phyloP scores from a whole-genome alignment of 2,797 vertebrate genomes.

The Cyprinella venusta region DNA sequence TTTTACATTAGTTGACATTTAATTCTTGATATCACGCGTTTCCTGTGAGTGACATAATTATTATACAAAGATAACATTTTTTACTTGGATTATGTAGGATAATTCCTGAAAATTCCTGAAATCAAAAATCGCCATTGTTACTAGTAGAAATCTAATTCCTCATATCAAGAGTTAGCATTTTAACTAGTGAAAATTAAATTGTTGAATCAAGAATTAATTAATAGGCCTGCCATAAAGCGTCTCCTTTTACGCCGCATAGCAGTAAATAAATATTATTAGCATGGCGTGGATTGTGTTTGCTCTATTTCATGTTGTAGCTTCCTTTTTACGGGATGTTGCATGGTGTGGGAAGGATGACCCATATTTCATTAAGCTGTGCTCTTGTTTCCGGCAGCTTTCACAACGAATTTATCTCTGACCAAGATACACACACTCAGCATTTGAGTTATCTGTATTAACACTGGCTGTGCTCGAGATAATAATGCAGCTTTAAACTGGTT shows the following conservation, averaged over 20 bases:
- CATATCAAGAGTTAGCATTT: neutral
- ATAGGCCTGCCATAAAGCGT: neutral
- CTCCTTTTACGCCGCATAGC: neutral
- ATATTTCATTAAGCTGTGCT: constrained; percentile 67
- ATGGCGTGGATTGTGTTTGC: neutral
- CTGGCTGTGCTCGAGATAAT: constrained; percentile 12
- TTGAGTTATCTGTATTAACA: constrained; percentile 18
- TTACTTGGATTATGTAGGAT: too few species aligned
- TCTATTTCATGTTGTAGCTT: constrained; percentile 10
- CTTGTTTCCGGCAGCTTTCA: constrained; percentile 73
- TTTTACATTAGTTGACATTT: too few species aligned
- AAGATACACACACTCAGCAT: constrained; percentile 42
- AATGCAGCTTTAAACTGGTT: neutral
- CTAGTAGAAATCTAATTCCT: neutral
- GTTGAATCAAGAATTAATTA: neutral
- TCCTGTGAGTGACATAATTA: too few species aligned
- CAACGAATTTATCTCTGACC: constrained; percentile 65
- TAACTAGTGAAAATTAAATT: neutral
- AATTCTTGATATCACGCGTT: too few species aligned
- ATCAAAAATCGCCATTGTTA: neutral
- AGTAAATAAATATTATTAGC: neutral
- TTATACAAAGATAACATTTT: too few species aligned
- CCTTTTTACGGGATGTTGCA: constrained; percentile 37
- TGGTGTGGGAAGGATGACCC: constrained; percentile 67
- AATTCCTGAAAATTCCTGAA: too few species aligned